Conservation (phyloP, 2,888 invertebrate genomes). For the Sipha maydis region DNA sequence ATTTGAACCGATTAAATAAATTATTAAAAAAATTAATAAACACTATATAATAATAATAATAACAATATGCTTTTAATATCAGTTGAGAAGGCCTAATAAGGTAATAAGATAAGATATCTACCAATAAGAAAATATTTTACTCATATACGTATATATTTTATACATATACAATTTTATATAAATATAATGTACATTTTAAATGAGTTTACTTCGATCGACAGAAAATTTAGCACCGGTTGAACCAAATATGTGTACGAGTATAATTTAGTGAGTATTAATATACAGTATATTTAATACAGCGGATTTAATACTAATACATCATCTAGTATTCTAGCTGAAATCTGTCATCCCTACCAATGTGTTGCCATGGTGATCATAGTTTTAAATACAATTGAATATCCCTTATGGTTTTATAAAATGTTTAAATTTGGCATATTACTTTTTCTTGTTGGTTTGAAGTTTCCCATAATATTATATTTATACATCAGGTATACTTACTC, state of each 20-base stretch:
- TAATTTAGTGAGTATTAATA: neutral
- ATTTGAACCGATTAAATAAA: too few relatives aligned
- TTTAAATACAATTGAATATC: neutral
- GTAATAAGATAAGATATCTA: too few relatives aligned
- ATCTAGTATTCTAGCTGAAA: neutral
- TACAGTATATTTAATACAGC: neutral
- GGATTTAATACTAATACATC: neutral
- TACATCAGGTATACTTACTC: too few relatives aligned
- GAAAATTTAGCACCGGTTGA: neutral
- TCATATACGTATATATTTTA: too few relatives aligned
- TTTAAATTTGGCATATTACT: neutral
- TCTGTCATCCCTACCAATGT: neutral
- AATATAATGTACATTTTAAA: too few relatives aligned
- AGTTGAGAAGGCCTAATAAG: too few relatives aligned
- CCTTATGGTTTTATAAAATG: neutral
- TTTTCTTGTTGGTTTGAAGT: neutral
- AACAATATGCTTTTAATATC: too few relatives aligned
- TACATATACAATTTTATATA: too few relatives aligned
- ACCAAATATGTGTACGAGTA: neutral
- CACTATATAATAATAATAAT: too few relatives aligned
- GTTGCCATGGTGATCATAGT: neutral
- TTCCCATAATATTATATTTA: neutral
- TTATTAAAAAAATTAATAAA: too few relatives aligned
- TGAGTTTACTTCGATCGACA: neutral
- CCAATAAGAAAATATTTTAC: too few relatives aligned